Evolutionary conservation across 2,888 invertebrate genomes (phyloP).

Genomic region (Ormyrus pomaceus): DNA sequence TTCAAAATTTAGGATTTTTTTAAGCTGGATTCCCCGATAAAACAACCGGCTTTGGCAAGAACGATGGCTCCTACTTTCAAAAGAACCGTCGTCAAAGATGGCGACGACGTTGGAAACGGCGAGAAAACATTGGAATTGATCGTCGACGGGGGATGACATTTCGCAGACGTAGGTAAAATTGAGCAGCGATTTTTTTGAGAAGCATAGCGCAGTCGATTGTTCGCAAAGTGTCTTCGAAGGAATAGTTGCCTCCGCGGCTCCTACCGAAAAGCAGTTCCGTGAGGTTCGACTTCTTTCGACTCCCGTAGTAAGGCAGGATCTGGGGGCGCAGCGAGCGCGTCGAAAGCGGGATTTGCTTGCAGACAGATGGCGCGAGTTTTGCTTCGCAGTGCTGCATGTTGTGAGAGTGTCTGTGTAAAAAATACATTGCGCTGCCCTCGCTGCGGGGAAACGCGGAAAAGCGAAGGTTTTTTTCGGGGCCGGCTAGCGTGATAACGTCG

Average conservation of each 20-base stretch:
- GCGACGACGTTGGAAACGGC: slow-evolving; percentile 1
- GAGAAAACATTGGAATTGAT: background rate
- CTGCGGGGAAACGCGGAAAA: slow-evolving; percentile 41
- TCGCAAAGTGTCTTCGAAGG: too few species aligned
- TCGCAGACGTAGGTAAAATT: too few species aligned
- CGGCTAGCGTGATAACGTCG: slow-evolving; percentile 22
- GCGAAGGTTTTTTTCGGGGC: slow-evolving; percentile 20
- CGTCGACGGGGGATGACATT: background rate
- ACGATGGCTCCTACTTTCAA: background rate
- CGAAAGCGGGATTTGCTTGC: slow-evolving; percentile 13
- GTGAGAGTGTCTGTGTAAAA: slow-evolving; percentile 45
- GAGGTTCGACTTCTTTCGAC: background rate
- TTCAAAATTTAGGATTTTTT: too few species aligned
- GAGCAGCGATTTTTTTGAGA: background rate
- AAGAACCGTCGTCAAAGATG: slow-evolving; percentile 35
- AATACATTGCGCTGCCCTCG: slow-evolving; percentile 46
- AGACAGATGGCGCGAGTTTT: slow-evolving; percentile 51
- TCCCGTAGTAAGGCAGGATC: slow-evolving; percentile 6
- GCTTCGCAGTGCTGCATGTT: slow-evolving; percentile 30
- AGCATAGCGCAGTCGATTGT: background rate
- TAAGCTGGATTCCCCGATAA: too few species aligned
- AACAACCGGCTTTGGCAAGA: too few species aligned
- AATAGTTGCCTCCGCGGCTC: too few species aligned
- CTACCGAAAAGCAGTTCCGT: background rate
- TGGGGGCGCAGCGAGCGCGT: slow-evolving; percentile 26